Evolutionary conservation across 35 echinoderm and acorn worm genomes (phyloP).

Genomic region (Holothuria glaberrima): DNA sequence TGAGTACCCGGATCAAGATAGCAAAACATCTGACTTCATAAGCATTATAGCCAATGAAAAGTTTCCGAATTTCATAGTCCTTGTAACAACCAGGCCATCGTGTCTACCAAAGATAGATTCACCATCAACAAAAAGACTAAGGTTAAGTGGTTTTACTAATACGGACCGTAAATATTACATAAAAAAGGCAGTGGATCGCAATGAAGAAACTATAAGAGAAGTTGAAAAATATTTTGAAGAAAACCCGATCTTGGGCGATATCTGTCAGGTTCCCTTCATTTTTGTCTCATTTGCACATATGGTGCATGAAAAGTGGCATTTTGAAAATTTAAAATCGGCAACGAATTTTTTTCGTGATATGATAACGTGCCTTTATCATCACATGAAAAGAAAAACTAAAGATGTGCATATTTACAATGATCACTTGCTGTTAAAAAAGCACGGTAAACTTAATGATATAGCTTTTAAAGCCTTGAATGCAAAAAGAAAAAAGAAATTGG

Average conservation of each 20-base stretch:
- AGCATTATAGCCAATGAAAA: neutral
- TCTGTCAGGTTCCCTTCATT: conserved; percentile 15
- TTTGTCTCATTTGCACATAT: conserved; percentile 28
- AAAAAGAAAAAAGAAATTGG: neutral
- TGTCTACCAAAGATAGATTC: neutral
- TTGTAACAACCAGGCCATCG: conserved; percentile 5
- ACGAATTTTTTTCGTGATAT: conserved; percentile 10
- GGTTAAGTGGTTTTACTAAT: neutral
- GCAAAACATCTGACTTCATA: neutral
- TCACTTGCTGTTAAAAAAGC: too few relatives aligned
- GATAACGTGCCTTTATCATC: neutral
- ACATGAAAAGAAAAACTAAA: conserved; percentile 9
- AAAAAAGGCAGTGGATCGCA: neutral
- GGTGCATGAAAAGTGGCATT: too few relatives aligned
- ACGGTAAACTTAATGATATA: neutral
- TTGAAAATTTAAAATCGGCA: too few relatives aligned
- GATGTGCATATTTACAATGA: too few relatives aligned
- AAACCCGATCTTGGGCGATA: neutral
- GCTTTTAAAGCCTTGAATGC: neutral
- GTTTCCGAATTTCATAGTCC: neutral
- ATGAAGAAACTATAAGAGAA: neutral
- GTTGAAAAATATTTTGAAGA: neutral
- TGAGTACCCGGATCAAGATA: neutral
- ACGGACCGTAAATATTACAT: neutral
- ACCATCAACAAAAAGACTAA: conserved; percentile 16